phyloP scores from a whole-genome alignment of 2,888 invertebrate genomes.

The Julus scanicus region DNA sequence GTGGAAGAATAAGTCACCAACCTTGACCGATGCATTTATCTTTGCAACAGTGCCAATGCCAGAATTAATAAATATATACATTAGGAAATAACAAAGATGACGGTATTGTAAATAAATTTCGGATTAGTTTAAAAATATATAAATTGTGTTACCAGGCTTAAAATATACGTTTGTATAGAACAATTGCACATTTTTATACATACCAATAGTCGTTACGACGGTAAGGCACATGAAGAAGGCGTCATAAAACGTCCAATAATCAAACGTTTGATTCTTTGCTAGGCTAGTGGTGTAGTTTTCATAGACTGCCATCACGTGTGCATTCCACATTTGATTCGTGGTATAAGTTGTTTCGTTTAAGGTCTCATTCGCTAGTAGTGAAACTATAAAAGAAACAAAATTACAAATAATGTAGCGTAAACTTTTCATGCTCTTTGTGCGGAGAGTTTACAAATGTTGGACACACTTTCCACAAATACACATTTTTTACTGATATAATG shows the following conservation, averaged over 20 bases:
- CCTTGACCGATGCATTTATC: too few relatives aligned
- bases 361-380: background rate
- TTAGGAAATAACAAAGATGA: too few relatives aligned
- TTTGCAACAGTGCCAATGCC: background rate
- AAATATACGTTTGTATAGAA: too few relatives aligned
- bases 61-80: too few relatives aligned
- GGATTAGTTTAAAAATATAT: too few relatives aligned
- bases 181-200: conserved; percentile 61
- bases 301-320: conserved; percentile 66
- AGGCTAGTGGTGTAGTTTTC: conserved; percentile 37
- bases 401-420: background rate
- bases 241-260: conserved; percentile 89
- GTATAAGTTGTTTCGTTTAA: conserved; percentile 29
- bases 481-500: too few relatives aligned
- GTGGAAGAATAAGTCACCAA: too few relatives aligned
- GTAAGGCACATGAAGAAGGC: conserved; percentile 92
- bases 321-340: conserved; percentile 46
- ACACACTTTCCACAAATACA: too few relatives aligned
- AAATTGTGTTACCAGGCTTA: too few relatives aligned
- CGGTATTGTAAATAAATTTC: too few relatives aligned
- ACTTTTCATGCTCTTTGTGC: too few relatives aligned
- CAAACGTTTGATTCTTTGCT: conserved; percentile 57
- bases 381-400: background rate
- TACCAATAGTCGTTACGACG: conserved; percentile 90
- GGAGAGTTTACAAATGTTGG: too few relatives aligned